A percentile compares a stretch with the other conserved stretches of the same genome.
phyloP scores from a whole-genome alignment of 2,888 invertebrate genomes.

The Harpagoxenus sublaevis region DNA sequence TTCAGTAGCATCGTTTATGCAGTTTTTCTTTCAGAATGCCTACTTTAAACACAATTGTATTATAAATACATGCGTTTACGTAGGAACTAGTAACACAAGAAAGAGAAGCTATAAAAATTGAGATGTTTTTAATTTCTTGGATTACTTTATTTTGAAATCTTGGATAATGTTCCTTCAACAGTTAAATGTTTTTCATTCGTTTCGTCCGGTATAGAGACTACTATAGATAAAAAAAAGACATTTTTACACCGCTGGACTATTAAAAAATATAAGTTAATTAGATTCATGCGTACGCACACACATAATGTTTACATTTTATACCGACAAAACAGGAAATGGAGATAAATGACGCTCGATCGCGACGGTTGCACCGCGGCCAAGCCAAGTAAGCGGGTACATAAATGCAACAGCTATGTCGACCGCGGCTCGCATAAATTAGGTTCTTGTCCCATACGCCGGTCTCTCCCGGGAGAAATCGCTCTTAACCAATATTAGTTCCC shows the following conservation, averaged over 20 bases:
- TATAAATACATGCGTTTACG: not conserved
- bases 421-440: conserved; percentile 15
- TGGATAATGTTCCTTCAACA: not conserved
- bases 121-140: not conserved
- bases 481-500: conserved; percentile 21
- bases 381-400: conserved; percentile 17
- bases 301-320: not conserved
- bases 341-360: conserved; percentile 3
- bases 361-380: conserved; percentile 32
- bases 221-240: not conserved
- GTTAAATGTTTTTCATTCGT: not conserved
- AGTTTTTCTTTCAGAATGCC: not conserved
- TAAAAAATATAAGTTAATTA: not conserved
- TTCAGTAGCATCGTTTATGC: not conserved
- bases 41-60: not conserved
- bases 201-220: not conserved
- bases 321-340: conserved; percentile 19
- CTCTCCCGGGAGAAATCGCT: conserved; percentile 32
- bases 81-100: not conserved
- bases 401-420: conserved; percentile 10
- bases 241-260: not conserved
- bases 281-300: not conserved
- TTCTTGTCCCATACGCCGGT: not conserved
- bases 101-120: not conserved
- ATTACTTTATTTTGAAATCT: not conserved